Percentiles rank a stretch among this genome's conserved stretches.
Evolutionary conservation across 2,113 vertebrate species (phyloP).

Genomic region (Dipodomys spectabilis): DNA sequence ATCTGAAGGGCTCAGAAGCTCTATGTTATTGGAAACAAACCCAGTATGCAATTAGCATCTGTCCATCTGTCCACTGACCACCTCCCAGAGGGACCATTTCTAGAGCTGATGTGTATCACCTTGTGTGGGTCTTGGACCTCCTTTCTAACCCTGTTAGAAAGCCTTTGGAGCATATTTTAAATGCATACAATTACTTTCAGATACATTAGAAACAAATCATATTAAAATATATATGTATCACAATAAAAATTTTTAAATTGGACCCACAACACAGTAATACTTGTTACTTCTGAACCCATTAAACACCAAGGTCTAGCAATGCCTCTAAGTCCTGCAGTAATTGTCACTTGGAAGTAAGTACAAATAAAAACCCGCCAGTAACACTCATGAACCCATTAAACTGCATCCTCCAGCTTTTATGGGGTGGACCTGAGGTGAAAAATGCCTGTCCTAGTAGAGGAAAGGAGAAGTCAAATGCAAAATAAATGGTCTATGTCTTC

Average conservation of each 20-base stretch:
- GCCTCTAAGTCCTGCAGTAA: not conserved
- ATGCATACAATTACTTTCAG: not conserved
- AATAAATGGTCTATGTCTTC: not conserved
- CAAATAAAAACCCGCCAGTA: constrained; percentile 42
- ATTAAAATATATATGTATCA: not conserved
- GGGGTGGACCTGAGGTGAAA: not conserved
- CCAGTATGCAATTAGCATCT: not conserved
- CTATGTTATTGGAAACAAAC: not conserved
- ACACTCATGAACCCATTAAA: not conserved
- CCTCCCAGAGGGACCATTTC: not conserved
- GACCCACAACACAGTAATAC: not conserved
- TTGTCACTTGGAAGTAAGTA: not conserved
- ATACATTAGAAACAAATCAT: not conserved
- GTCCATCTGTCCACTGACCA: not conserved
- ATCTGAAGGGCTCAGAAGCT: not conserved
- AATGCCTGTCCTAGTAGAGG: not conserved
- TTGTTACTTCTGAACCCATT: not conserved
- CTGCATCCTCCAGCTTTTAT: not conserved
- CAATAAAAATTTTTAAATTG: not conserved
- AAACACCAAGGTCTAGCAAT: not conserved
- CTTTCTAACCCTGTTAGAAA: not conserved
- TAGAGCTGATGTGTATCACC: not conserved
- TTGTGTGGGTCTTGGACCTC: not conserved
- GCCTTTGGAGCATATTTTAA: not conserved
- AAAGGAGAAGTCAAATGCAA: not conserved